A percentile compares a stretch with the other conserved stretches of the same genome.
Conservation (phyloP, 92 coral and sea anemone genomes). For the Palythoa grandis region DNA sequence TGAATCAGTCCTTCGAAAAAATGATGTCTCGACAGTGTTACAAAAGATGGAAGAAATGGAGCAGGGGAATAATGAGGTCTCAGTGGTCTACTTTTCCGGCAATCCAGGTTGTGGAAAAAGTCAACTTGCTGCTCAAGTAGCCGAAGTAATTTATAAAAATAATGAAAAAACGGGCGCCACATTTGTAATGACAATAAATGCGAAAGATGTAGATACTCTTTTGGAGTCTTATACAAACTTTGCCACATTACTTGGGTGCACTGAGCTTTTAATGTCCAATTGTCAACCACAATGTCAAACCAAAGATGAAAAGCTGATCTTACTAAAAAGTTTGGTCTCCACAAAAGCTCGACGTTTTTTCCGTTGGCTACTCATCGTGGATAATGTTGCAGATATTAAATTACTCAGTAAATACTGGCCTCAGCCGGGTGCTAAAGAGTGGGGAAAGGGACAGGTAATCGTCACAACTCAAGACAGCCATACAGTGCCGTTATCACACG, state of each 20-base stretch:
- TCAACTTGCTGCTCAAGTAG: background rate
- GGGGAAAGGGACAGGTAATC: too few species aligned
- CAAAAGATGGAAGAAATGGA: constrained; percentile 21
- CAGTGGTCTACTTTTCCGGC: constrained; percentile 47
- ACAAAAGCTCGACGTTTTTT: constrained; percentile 33
- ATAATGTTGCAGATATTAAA: constrained; percentile 45
- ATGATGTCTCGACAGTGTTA: background rate
- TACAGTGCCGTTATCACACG: too few species aligned
- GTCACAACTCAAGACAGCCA: background rate
- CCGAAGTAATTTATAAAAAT: too few species aligned
- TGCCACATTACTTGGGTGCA: background rate
- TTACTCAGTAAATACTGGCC: too few species aligned
- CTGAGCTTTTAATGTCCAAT: constrained; percentile 24
- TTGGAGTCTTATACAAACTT: background rate
- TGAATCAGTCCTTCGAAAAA: constrained; percentile 17
- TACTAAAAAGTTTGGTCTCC: constrained; percentile 33
- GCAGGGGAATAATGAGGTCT: background rate
- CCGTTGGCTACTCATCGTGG: constrained; percentile 57
- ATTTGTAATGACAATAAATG: too few species aligned
- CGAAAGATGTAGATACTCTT: background rate
- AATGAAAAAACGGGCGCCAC: too few species aligned
- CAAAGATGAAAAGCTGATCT: too few species aligned
- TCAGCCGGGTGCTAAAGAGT: too few species aligned
- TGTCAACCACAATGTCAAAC: background rate
- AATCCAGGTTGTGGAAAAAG: constrained; percentile 64